Evolutionary conservation across 2,113 vertebrate species (phyloP).

Genomic region (Archilochus colubris): DNA sequence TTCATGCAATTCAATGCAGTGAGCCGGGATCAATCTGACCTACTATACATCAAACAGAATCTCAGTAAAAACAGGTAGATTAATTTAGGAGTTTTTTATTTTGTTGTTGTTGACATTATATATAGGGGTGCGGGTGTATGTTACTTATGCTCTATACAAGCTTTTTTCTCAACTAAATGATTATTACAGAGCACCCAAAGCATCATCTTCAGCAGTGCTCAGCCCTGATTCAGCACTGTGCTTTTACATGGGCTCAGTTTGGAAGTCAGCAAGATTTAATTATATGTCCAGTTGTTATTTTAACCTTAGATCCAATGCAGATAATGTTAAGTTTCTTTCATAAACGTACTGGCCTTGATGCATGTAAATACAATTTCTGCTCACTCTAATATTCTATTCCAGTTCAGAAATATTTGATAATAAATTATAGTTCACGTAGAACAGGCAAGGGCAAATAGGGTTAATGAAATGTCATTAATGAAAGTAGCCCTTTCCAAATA

Average conservation of each 20-base stretch:
- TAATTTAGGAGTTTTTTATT: not conserved
- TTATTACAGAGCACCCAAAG: not conserved
- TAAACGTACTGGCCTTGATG: not conserved
- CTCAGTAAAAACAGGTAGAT: not conserved
- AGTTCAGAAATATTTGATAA: not conserved
- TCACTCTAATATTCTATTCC: not conserved
- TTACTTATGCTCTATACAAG: not conserved
- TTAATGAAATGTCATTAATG: not conserved
- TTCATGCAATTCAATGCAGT: not conserved
- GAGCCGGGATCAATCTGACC: not conserved
- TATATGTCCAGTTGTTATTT: not conserved
- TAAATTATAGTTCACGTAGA: not conserved
- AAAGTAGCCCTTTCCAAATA: not conserved
- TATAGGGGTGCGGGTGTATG: accelerated
- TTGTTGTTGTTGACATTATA: not conserved
- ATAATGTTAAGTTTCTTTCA: not conserved
- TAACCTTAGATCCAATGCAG: not conserved
- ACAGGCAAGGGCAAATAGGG: not conserved
- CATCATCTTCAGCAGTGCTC: not conserved
- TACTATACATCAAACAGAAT: not conserved
- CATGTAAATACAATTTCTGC: not conserved
- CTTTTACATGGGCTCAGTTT: not conserved
- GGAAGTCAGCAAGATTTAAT: not conserved
- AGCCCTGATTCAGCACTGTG: not conserved
- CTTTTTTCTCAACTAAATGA: not conserved